Evolutionary conservation across 2,888 invertebrate genomes (phyloP), one percentile per base, ranked within the genome.

Genomic region (Yponomeuta sedellus): DNA sequence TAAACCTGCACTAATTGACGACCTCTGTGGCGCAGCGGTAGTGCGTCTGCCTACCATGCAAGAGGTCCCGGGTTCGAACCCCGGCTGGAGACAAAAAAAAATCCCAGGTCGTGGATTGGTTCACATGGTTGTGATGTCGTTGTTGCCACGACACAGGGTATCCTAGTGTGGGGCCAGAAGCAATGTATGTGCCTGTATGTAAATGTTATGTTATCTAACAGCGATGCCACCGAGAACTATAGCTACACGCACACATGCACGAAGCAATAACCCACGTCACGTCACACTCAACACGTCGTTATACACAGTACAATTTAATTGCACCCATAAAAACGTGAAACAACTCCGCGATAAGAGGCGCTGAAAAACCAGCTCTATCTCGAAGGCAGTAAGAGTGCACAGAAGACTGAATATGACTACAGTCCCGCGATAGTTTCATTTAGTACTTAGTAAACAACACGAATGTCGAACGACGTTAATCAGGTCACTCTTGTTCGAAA

Each of bases 231-330:
- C 44, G 10, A 4, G 12, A 12, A 52, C 44, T 0, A 52, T 34
- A 12, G 16, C 44, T 16, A 5, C 16, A 52, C 44, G 44, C 44
- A 52, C 25, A 59, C 59, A 20, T 20, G 25, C 4, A 20, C 20
- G 12, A 59, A 59, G 25, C 59, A 59, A 59, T 59, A 59, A 59
- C 59, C n/a, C 59, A 59, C 59, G 59, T 2, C 59, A 59, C 59
- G 59, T 2, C 59, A 12, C 25, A 12, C 16, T 52, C 44, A 52
- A 52, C 44, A 52, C 16, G 4, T 52, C 44, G 44, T 52, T 52
- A 73, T 74, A 74, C 64, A 76, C 76, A 72, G 74, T 76, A 70
- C 72, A 75, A 72, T 75, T 80, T 81, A 75, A 82, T 74, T 73
- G 70, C 75, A 65, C 72, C 44, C 68, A 74, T 81, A 77, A 79